A percentile compares a stretch with the other conserved stretches of the same genome.
phyloP scores from a whole-genome alignment of 2,888 invertebrate species.

The Notodonta ziczac region DNA sequence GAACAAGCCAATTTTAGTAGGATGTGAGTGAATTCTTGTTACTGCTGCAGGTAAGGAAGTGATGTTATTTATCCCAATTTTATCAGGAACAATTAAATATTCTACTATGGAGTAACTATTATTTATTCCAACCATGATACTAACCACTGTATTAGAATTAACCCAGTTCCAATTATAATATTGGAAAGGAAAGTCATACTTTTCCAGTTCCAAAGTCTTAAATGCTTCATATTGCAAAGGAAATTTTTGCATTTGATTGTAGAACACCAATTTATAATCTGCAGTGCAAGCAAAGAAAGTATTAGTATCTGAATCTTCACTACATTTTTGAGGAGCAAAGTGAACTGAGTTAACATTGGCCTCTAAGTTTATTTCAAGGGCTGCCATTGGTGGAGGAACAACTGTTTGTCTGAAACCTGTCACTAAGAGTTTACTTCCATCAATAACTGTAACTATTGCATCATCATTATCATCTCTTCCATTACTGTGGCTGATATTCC shows the following conservation, averaged over 20 bases:
- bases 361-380: slow-evolving; percentile 82
- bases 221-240: slow-evolving; percentile 61
- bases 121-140: slow-evolving; percentile 51
- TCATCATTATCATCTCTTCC: slow-evolving; percentile 80
- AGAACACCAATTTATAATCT: slow-evolving; percentile 66
- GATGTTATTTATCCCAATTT: slow-evolving; percentile 43
- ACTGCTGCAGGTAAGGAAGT: slow-evolving; percentile 56
- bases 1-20: slow-evolving; percentile 48
- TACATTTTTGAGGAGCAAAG: slow-evolving; percentile 75
- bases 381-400: slow-evolving; percentile 94
- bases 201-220: slow-evolving; percentile 47
- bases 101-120: slow-evolving; percentile 57
- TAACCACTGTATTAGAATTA: slow-evolving; percentile 70
- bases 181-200: slow-evolving; percentile 64
- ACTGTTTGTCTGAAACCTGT: slow-evolving; percentile 90
- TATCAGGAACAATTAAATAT: slow-evolving; percentile 48
- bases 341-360: slow-evolving; percentile 84
- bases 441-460: slow-evolving; percentile 89
- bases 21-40: slow-evolving; percentile 61
- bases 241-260: slow-evolving; percentile 61
- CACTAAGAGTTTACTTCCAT: slow-evolving; percentile 88
- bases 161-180: slow-evolving; percentile 85
- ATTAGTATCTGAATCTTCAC: slow-evolving; percentile 59
- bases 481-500: slow-evolving; percentile 83
- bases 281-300: slow-evolving; percentile 68